Base-by-base conservation (phyloP, 2,888 invertebrate species). In the Spodoptera littoralis region DNA sequence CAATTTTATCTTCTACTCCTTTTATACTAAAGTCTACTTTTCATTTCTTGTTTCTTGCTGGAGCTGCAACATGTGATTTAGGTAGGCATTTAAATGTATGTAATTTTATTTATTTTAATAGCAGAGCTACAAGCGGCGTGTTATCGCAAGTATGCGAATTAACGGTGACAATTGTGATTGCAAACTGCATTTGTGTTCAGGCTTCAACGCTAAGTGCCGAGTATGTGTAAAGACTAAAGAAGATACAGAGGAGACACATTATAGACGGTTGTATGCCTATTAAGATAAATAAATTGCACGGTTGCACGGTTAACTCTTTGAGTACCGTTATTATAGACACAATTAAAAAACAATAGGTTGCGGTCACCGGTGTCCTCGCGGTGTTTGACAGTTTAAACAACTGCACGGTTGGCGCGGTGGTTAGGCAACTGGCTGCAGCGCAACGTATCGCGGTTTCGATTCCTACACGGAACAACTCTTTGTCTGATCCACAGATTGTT, bases 141-240 rank as follows among this genome's bases (percentile, higher is more conserved):
- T 85, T 92, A 92, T 93, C 92, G 84, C 87, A 81, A 84, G 85
- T 81, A 86, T 81, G 88, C 89, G 90, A 92, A 93, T 93, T 92
- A 90, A 93, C 92, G 89, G 89, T 84, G 92, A 92, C 92, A 92
- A 89, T 88, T 89, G 87, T 87, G 92, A 92, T 92, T 92, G 88
- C 83, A 78, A 84, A 85, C 81, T 84, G 86, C 85, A 87, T 90
- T 88, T 84, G 84, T 84, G 83, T 85, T 84, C 88, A 84, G 86
- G 84, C 86, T 85, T 88, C 81, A 80, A 77, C 78, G 77, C 81
- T 88, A 87, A 86, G 86, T 86, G 86, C 83, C 75, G 65, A 66
- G 74, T 72, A 55, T 63, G 74, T 60, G 51, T 77, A 53, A 43
- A 83, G 88, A 88, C 24, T 79, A 77, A 52, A 13, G 9, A 62